Evolutionary conservation across 2,797 vertebrate genomes (phyloP).

Genomic region (Spinus olivaceus): DNA sequence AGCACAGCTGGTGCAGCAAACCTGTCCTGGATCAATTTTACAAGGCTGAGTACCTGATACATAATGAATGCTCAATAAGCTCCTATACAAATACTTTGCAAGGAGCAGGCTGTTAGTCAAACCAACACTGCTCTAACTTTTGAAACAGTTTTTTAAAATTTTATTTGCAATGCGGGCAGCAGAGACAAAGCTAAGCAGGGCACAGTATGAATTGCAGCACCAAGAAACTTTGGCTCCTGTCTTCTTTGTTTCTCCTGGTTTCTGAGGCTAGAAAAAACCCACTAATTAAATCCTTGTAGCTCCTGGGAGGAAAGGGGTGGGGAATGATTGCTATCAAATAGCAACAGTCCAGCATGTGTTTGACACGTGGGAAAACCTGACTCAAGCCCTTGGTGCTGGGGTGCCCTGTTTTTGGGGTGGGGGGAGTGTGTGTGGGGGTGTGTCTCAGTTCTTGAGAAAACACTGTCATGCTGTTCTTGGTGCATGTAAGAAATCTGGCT

Average conservation of each 20-base stretch:
- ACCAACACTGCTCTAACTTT: not conserved
- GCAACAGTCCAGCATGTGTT: not conserved
- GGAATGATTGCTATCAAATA: not conserved
- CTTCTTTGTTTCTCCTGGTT: not conserved
- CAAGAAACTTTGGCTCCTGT: not conserved
- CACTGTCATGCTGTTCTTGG: not conserved
- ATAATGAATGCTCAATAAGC: constrained; percentile 13
- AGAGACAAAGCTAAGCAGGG: not conserved
- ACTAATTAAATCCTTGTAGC: constrained; percentile 14
- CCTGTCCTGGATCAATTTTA: not conserved
- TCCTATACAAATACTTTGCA: not conserved
- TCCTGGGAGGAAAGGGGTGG: not conserved
- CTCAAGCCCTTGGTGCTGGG: not conserved
- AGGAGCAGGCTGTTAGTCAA: not conserved
- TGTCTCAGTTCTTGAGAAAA: not conserved
- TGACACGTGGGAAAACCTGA: not conserved
- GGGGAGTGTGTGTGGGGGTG: not conserved
- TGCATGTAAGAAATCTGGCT: not conserved
- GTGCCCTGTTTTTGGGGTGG: not conserved
- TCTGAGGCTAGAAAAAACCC: not conserved
- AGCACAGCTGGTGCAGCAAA: not conserved
- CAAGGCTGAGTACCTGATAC: not conserved
- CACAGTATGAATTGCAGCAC: not conserved
- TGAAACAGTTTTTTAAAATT: not conserved
- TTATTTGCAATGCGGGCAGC: not conserved